Base-by-base conservation (phyloP, 1,140 invertebrate species). In the Sinonovacula constricta region DNA sequence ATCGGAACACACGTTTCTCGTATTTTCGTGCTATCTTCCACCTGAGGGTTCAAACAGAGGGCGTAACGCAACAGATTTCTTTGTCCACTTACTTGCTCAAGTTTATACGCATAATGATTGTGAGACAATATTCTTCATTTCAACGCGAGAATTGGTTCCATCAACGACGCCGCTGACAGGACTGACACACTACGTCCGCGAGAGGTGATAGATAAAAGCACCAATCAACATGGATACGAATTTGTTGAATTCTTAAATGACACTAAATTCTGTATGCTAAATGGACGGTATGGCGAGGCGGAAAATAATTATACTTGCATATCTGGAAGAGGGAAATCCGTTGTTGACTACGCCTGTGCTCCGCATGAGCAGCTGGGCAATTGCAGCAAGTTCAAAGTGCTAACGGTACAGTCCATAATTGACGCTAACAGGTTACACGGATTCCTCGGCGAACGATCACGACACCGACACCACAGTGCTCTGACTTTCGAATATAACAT, bases 171-270 rank as follows among this genome's bases (percentile, higher is more conserved):
- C 54, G 22, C 18, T 7, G 39, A 22, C 30, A 34, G 60, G 60
- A 63, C 39, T 56, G 68, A 59, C 34, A 10, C 10, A 34, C 4
- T 60, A 26, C 56, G 15, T 3, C n/a, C 7, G 28, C 31, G 69
- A 45, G 15, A 10, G 14, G 3, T 24, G 3, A 4, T 71, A 34
- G 69, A 71, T 26, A 62, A 22, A 18, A 36, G 10, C 12, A 24
- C 60, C 24, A 71, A 60, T 45, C 69, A 71, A 30, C 69, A 71
- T 71, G 54, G 36, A 33, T 53, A 74, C n/a, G 54, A 54, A n/a
- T 68, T 79, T 28, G 45, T 28, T 39, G 31, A 51, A 59, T 54
- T 76, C 56, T 26, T 36, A 24, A 51, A 68, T 18, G 74, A 76
- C 1, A n/a, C 75, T 5, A 68, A 70, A 60, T 24, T 68, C 26